Base-by-base conservation (phyloP, 2,888 invertebrate genomes). In the Pristionchus mayeri region DNA sequence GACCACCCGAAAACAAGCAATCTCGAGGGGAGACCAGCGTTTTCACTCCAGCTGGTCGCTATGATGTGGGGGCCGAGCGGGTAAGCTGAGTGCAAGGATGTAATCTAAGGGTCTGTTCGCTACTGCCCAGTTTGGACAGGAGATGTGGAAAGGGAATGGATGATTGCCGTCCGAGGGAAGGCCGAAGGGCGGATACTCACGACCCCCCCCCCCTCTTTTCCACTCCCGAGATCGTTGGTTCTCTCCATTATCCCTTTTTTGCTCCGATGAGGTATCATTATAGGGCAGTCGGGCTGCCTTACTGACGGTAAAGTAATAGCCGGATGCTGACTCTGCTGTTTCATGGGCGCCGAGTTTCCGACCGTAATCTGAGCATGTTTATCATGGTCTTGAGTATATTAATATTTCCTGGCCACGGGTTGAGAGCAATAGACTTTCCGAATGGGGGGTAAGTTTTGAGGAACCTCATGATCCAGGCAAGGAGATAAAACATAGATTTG, bases 1-100 rank as follows among this genome's bases (percentile, higher is more conserved):
- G 37, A 37, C 67, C 21, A 71, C 1, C 37, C 9, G n/a, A n/a
- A 71, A 71, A 71, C 67, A 71, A 71, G 40, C 67, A 67, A 67
- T 67, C 67, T 27, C 9, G n/a, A 37, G 40, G 67, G 6, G 67
- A 13, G 21, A 4, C 4, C 54, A 4, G 9, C 54, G 54, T 4
- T 54, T 54, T 21, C n/a, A n/a, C n/a, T n/a, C n/a, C n/a, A n/a
- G n/a, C n/a, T n/a, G n/a, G n/a, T n/a, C n/a, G 16, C 4, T 54
- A n/a, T 16, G 54, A 54, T 21, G 54, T 16, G 4, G 54, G 13
- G 44, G 13, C 7, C 13, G 13, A 44, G 44, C 6, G 44, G 13
- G 13, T 13, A 44, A 13, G 44, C 7, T 9, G 44, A 44, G n/a
- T n/a, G n/a, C n/a, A n/a, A n/a, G n/a, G n/a, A n/a, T n/a, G n/a